These are phyloP conservation scores for Bubalus kerabau DNA, from an alignment of 2,113 vertebrate species.

Conservation along the genomic window DNA sequence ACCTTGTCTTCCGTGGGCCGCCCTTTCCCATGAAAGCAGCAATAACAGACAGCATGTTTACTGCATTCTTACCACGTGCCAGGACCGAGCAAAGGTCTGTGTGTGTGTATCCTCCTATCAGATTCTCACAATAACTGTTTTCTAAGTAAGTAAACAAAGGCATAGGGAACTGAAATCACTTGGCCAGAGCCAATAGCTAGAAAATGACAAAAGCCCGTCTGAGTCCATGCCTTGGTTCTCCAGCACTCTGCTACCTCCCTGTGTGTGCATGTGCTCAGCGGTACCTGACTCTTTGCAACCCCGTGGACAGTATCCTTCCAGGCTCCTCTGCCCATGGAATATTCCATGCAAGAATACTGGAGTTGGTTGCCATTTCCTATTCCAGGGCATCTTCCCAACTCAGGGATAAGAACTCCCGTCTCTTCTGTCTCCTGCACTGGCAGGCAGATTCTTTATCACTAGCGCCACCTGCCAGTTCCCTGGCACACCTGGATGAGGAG, in stretches of 20 bases:
- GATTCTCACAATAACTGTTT: neutral
- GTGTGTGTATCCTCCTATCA: neutral
- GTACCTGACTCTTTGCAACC: neutral
- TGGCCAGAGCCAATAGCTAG: neutral
- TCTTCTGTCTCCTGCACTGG: neutral
- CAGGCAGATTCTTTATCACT: neutral
- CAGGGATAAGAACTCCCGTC: neutral
- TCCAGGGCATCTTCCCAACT: neutral
- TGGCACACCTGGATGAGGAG: neutral
- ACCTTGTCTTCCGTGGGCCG: neutral
- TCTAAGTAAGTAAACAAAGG: neutral
- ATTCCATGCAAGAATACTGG: neutral
- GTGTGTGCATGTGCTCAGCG: neutral
- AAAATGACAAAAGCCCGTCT: neutral
- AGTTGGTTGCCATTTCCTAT: neutral
- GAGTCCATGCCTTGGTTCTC: neutral
- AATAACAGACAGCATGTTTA: neutral
- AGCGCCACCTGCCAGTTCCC: accelerated
- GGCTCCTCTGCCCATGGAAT: neutral
- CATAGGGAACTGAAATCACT: neutral
- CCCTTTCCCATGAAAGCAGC: neutral
- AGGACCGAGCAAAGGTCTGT: neutral
- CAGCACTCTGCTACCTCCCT: neutral
- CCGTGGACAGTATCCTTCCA: neutral
- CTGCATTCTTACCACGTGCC: neutral